A percentile compares a stretch with the other conserved stretches of the same genome.
Conservation (phyloP, 2,888 invertebrate species). For the Cryptops parisi region DNA sequence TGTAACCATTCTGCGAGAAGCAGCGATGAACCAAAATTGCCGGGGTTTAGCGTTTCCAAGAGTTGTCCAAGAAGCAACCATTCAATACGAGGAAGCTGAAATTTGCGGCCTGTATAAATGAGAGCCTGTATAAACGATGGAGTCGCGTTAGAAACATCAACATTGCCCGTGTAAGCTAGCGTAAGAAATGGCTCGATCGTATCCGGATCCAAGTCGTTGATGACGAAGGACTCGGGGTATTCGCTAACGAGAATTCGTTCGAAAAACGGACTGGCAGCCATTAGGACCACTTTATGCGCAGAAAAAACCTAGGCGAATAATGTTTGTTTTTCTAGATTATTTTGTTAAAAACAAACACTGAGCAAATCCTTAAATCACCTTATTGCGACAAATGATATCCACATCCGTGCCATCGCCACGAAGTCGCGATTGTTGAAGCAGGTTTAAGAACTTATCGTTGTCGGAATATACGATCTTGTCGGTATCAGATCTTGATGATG, state of each 20-base stretch:
- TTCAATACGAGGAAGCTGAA: background rate
- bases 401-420: too few relatives aligned
- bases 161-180: background rate
- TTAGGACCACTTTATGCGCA: background rate
- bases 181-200: background rate
- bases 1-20: too few relatives aligned
- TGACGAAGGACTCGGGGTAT: background rate
- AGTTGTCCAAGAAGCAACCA: background rate
- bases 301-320: background rate
- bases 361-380: too few relatives aligned
- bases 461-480: too few relatives aligned
- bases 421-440: too few relatives aligned
- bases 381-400: too few relatives aligned
- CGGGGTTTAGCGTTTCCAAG: too few relatives aligned
- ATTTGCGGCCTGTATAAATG: background rate
- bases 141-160: background rate
- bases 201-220: background rate
- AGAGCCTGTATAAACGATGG: background rate
- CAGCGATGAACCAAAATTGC: too few relatives aligned
- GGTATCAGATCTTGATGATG: too few relatives aligned
- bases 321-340: too few relatives aligned
- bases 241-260: background rate
- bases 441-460: too few relatives aligned
- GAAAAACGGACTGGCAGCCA: background rate
- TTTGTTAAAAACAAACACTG: too few relatives aligned